Base-by-base conservation (phyloP, 2,888 invertebrate species). In the Blomia tropicalis region DNA sequence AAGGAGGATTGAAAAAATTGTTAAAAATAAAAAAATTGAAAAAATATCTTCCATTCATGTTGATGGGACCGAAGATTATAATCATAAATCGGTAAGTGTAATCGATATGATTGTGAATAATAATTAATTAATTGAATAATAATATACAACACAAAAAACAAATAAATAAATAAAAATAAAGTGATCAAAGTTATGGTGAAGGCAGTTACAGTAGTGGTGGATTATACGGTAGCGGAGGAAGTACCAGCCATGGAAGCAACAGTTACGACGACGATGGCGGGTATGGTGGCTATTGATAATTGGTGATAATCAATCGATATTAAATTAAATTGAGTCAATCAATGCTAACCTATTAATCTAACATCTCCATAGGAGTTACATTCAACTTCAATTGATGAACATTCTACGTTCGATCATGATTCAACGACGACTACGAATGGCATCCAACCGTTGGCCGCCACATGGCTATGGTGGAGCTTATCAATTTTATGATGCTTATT, bases 31-130 rank as follows among this genome's bases (percentile, higher is more conserved):
- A 60, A n/a, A 60, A 54, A 60, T 11, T 60, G 5, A 60, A 60
- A 54, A 60, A 60, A 54, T 54, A 51, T n/a, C 53, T 60, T 23
- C 60, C 60, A 31, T 32, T 60, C 22, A n/a, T 60, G 32, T 51
- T 60, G 27, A 51, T 60, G 53, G 53, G 53, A 27, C 60, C 60
- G 2, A 60, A 60, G 27, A 25, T 60, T 22, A 19, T 60, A 3
- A 30, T 60, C 25, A 60, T 60, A 7, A 54, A 7, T 14, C 51
- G 51, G 51, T 47, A 47, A 47, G 51, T 25, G 36, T 36, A 7
- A 36, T 11, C 17, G 36, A 11, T 36, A 36, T 7, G 7, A 59
- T 43, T 43, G 19, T 2, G 44, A 43, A 23, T 14, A 11, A n/a
- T 19, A 47, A 23, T 47, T 47, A n/a, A n/a, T 14, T 51, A 17